A percentile compares a stretch with the other conserved stretches of the same genome.
Evolutionary conservation across 2,797 vertebrate genomes (phyloP).

Genomic region (Novumbra hubbsi): DNA sequence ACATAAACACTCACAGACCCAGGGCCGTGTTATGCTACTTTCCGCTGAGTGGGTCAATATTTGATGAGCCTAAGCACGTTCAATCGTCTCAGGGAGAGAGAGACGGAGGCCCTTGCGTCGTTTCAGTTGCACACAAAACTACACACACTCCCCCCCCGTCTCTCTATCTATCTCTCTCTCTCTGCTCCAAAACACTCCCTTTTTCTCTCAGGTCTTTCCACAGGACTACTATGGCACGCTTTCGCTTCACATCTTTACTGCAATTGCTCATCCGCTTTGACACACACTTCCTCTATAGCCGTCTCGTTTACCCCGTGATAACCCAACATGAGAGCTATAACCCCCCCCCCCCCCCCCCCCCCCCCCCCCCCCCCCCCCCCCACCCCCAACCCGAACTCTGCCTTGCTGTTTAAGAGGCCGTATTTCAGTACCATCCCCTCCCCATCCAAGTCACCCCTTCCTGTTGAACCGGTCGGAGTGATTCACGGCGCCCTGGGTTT

Average conservation of each 20-base stretch:
- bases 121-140: neutral
- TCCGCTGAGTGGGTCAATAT: conserved; percentile 60
- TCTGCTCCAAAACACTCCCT: neutral
- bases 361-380: no score
- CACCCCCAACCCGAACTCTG: neutral
- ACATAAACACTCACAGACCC: conserved; percentile 1
- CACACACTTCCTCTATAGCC: neutral
- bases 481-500: conserved; percentile 13
- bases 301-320: neutral
- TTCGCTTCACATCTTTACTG: neutral
- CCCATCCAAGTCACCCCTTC: conserved; percentile 5
- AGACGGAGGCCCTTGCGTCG: conserved; percentile 13
- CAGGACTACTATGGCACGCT: neutral
- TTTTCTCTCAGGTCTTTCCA: neutral
- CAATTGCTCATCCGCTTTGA: neutral
- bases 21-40: conserved; percentile 7
- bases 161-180: conserved; percentile 1
- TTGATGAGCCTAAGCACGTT: conserved; percentile 62
- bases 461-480: conserved; percentile 6
- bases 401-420: neutral
- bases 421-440: conserved; percentile 6
- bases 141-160: neutral
- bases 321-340: neutral
- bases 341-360: neutral
- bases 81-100: conserved; percentile 11